Evolutionary conservation across 1,140 invertebrate genomes (phyloP), one percentile per base, ranked within the genome.

Genomic region (Ceratoteleas bidentatus): DNA sequence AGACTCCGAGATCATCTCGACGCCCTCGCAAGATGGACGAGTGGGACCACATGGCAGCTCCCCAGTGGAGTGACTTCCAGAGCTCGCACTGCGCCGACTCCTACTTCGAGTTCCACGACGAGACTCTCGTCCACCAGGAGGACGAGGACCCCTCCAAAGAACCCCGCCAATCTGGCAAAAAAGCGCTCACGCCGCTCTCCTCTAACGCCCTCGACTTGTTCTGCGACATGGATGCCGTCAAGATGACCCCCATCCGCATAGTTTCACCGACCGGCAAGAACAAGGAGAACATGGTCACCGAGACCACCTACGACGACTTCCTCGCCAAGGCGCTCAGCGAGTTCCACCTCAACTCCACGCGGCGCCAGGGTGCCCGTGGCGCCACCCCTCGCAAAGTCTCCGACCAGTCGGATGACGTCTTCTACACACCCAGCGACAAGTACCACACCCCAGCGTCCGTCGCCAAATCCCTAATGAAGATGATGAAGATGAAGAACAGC

Each of bases 51-150:
- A 78, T 78, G 36, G 70, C 85, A 16, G 90, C 89, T 16, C 88
- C 90, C 1, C 88, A 89, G 14, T 90, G 88, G 88, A 78, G 83
- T 38, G 89, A 91, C 62, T 89, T 91, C 15, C 36, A 60, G 0
- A 90, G 86, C 57, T 86, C 88, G 8, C 74, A 80, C 13, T 11
- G 78, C 5, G 47, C 43, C 0, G 85, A 87, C 7, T 83, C 81
- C 24, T 90, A 85, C 54, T 90, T 90, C 24, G 85, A 87, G 66
- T 24, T 4, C 24, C 24, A 24, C 4, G 4, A 24, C 24, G 24
- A 24, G 1, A 24, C 24, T 4, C 1, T 24, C 4, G 85, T 45
- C 9, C 24, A 61, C 50, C 47, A 64, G 5, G 56, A 79, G 69
- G n/a, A 75, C 74, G 33, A 16, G 57, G 3, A 70, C 61, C 6